phyloP scores from a whole-genome alignment of 2,888 invertebrate species.

The Myopa tessellatipennis region DNA sequence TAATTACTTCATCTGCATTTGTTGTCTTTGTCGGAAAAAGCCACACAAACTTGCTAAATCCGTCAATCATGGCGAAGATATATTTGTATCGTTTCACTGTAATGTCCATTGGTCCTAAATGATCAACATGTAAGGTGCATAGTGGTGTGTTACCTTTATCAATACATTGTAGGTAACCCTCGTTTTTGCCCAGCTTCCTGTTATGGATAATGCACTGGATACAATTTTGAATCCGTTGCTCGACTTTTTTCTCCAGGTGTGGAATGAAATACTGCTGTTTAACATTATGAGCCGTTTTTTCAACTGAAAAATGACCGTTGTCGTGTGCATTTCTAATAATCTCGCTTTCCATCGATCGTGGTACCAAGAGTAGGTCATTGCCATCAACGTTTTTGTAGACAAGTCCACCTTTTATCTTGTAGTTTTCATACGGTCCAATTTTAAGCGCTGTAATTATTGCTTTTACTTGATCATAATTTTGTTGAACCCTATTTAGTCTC shows the following conservation, averaged over 20 bases:
- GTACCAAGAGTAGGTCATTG: background rate
- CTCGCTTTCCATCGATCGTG: background rate
- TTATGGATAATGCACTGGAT: too few relatives aligned
- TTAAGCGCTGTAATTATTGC: too few relatives aligned
- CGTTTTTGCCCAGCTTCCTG: too few relatives aligned
- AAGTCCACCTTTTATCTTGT: too few relatives aligned
- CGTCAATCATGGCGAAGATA: background rate
- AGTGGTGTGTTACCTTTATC: constrained; percentile 15
- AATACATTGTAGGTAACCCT: background rate
- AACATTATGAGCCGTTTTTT: background rate
- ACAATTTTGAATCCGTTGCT: too few relatives aligned
- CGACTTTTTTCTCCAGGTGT: background rate
- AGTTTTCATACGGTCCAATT: too few relatives aligned
- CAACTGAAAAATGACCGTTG: background rate
- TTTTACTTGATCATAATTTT: too few relatives aligned
- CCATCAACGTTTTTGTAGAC: too few relatives aligned
- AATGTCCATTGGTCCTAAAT: constrained; percentile 12
- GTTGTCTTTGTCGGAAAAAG: too few relatives aligned
- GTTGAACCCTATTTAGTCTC: too few relatives aligned
- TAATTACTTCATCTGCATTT: background rate
- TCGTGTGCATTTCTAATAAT: constrained; percentile 16
- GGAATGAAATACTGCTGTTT: constrained; percentile 17
- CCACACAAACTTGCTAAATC: too few relatives aligned
- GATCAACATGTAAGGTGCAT: constrained; percentile 17
- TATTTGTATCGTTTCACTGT: constrained; percentile 8